Evolutionary conservation across 1,140 invertebrate species (phyloP).

Genomic region (Zaprionus ghesquierei): DNA sequence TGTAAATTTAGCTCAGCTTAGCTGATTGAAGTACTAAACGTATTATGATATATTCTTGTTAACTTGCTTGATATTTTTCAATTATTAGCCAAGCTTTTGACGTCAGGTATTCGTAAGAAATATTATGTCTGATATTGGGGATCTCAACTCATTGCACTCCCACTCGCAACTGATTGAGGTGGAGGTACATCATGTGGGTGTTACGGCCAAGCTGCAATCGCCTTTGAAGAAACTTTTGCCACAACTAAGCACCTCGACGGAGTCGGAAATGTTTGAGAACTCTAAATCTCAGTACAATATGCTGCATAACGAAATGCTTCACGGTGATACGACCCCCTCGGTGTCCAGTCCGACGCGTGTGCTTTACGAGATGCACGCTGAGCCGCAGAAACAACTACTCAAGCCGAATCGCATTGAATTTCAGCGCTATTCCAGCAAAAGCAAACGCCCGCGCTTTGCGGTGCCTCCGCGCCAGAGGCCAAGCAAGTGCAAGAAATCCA

Average conservation of each 20-base stretch:
- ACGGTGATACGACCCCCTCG: slow-evolving; percentile 37
- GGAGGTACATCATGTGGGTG: slow-evolving; percentile 73
- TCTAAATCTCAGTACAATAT: slow-evolving; percentile 52
- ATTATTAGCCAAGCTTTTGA: not conserved
- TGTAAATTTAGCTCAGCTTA: not conserved
- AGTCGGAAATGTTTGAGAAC: slow-evolving; percentile 55
- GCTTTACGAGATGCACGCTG: slow-evolving; percentile 68
- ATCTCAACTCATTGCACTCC: slow-evolving; percentile 52
- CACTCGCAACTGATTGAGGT: slow-evolving; percentile 69
- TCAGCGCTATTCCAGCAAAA: slow-evolving; percentile 60
- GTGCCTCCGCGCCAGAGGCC: slow-evolving; percentile 21
- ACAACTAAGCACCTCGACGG: slow-evolving; percentile 53
- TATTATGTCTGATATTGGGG: slow-evolving; percentile 64
- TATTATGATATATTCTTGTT: not conserved
- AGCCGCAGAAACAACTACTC: slow-evolving; percentile 31
- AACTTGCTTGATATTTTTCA: not conserved
- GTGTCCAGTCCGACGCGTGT: slow-evolving; percentile 29
- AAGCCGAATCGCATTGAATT: slow-evolving; percentile 73
- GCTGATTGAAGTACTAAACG: not conserved
- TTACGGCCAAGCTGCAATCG: slow-evolving; percentile 71
- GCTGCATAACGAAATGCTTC: slow-evolving; percentile 47
- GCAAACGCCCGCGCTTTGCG: slow-evolving; percentile 23
- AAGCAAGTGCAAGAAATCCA: slow-evolving; percentile 5
- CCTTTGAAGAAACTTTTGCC: slow-evolving; percentile 61
- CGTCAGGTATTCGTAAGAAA: not conserved